phyloP scores from a whole-genome alignment of 2,113 vertebrate species.

The Myiozetetes cayanensis region DNA sequence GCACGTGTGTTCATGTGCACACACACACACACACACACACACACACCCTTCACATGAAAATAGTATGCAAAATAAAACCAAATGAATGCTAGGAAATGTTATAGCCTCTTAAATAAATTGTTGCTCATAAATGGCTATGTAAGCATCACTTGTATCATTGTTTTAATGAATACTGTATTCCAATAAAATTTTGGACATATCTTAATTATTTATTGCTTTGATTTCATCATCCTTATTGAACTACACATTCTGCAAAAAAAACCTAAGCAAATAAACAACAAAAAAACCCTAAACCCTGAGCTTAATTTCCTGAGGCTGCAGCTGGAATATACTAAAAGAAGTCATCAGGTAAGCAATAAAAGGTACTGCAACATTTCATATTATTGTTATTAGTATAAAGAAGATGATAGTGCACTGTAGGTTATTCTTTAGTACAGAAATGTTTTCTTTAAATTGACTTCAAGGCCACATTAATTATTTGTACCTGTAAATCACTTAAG shows the following conservation, averaged over 20 bases:
- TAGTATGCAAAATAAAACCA: not conserved
- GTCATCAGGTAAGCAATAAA: not conserved
- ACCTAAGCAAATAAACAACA: not conserved
- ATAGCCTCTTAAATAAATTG: not conserved
- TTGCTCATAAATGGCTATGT: not conserved
- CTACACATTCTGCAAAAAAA: not conserved
- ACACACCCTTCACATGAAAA: not conserved
- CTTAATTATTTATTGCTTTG: not conserved
- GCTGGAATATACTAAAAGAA: not conserved
- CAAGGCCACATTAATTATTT: not conserved
- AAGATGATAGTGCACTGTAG: not conserved
- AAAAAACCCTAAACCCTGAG: rapidly evolving
- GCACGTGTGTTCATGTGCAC: not conserved
- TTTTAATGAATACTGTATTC: not conserved
- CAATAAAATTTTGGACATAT: not conserved
- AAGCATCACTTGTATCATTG: not conserved
- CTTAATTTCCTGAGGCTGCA: not conserved
- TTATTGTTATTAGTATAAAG: not conserved
- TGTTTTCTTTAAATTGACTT: not conserved
- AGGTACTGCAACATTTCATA: not conserved
- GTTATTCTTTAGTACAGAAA: not conserved
- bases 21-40: too few species aligned
- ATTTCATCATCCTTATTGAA: not conserved
- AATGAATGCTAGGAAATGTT: not conserved
- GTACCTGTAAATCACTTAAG: not conserved